phyloP scores from a whole-genome alignment of 2,888 invertebrate species.

The Pherbina coryleti region DNA sequence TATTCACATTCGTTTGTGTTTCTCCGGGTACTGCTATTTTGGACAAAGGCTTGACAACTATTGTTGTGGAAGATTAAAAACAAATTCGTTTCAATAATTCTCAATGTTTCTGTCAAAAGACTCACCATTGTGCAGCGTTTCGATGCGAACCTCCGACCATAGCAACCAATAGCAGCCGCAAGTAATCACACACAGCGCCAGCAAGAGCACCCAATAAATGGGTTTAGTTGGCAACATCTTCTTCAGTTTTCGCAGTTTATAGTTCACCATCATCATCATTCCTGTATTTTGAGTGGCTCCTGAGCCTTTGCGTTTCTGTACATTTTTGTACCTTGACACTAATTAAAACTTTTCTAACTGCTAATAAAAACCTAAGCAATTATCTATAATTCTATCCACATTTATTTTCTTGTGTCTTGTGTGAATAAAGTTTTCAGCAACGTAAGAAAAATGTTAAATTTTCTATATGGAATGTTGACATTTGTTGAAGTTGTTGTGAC shows the following conservation, averaged over 20 bases:
- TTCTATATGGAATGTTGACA: conserved; percentile 33
- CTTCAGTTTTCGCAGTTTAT: conserved; percentile 55
- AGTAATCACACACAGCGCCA: conserved; percentile 56
- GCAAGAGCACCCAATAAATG: conserved; percentile 60
- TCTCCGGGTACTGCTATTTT: conserved; percentile 42
- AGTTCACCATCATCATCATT: conserved; percentile 11
- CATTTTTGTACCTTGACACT: conserved; percentile 15
- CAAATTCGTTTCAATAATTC: background rate
- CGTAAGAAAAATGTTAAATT: conserved; percentile 44
- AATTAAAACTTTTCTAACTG: background rate
- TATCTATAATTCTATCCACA: background rate
- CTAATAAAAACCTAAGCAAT: background rate
- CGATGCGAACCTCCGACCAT: conserved; percentile 58
- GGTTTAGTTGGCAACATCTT: conserved; percentile 65
- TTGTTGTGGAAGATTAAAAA: conserved; percentile 44
- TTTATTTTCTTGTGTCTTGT: background rate
- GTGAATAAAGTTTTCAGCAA: background rate
- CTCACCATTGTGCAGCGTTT: conserved; percentile 45
- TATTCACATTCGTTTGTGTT: background rate
- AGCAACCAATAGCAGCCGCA: conserved; percentile 63
- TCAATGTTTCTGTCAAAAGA: background rate
- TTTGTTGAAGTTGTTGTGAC: conserved; percentile 19
- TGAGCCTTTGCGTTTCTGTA: background rate
- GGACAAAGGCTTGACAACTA: conserved; percentile 55
- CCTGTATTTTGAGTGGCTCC: background rate